Base-by-base conservation (phyloP, 2,797 vertebrate species). In the Gymnocypris eckloni region DNA sequence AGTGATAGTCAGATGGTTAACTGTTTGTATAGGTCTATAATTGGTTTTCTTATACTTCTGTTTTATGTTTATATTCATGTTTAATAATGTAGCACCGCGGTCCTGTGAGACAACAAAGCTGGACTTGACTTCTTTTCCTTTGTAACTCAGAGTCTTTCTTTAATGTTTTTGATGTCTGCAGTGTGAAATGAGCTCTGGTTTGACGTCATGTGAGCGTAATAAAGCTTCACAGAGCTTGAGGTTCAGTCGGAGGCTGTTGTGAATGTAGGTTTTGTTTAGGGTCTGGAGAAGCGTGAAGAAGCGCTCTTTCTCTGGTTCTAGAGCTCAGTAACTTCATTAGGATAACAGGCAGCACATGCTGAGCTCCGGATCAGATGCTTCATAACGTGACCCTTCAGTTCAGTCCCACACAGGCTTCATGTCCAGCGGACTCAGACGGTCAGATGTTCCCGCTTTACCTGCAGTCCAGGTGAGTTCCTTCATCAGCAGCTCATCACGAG, bases 401-500 rank as follows among this genome's bases (percentile, higher is more conserved):
- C 78, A 52, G 56, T 89, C 91, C 71, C 89, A 89, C 70, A 85
- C 87, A 90, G 88, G 5, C 25, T 89, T 85, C 81, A 15, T 79
- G 84, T 84, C 86, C 82, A 91, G 91, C 89, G 90, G 87, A 88
- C 88, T 87, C 67, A 90, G 79, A 91, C 79, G 89, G 88, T 85
- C 93, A 92, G 91, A 95, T 95, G 95, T 95, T 96, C 91, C 95
- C 95, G 50, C 92, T 95, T 85, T 95, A 96, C 90, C 94, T 95
- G 89, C 94, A 93, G 37, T 94, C 95, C 0, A 88, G 93, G 95
- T 95, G 92, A 95, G 95, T 95, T 85, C 48, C 28, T 41, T 39
- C 9, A 56, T n/a, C 28, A 78, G 12, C n/a, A 25, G 39, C 13
- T 7, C 37, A 6, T 33, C n/a, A 33, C 8, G 1, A 22, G 0